Evolutionary conservation across 2,888 invertebrate species (phyloP).

Genomic region (Amorpha juglandis): DNA sequence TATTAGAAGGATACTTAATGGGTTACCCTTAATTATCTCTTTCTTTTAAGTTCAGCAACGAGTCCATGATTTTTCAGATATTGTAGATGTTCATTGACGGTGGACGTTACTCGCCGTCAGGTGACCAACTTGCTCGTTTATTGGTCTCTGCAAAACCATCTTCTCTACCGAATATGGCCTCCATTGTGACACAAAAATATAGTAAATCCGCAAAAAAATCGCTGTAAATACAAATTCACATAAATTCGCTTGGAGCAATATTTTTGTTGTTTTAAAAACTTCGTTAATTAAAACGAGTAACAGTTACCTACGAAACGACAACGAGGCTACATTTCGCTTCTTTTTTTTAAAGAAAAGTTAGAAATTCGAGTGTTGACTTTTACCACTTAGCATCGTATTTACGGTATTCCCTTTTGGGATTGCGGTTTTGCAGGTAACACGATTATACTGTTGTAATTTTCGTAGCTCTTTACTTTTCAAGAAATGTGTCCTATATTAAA

Average conservation of each 20-base stretch:
- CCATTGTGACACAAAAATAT: background rate
- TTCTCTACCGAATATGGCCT: too few relatives aligned
- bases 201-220: background rate
- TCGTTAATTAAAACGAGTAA: slow-evolving; percentile 68
- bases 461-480: background rate
- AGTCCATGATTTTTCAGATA: too few relatives aligned
- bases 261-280: slow-evolving; percentile 59
- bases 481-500: slow-evolving; percentile 1
- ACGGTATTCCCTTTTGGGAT: slow-evolving; percentile 48
- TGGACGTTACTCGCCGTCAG: too few relatives aligned
- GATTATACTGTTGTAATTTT: slow-evolving; percentile 31
- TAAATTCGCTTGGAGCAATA: slow-evolving; percentile 42
- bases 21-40: background rate
- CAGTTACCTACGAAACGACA: slow-evolving; percentile 54
- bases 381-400: slow-evolving; percentile 35
- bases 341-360: slow-evolving; percentile 42
- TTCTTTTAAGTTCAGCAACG: too few relatives aligned
- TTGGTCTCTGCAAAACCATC: too few relatives aligned
- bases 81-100: too few relatives aligned
- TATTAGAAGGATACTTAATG: too few relatives aligned
- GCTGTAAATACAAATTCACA: slow-evolving; percentile 34
- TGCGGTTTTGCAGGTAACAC: slow-evolving; percentile 43
- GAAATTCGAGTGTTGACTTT: slow-evolving; percentile 39
- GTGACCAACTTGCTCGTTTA: too few relatives aligned
- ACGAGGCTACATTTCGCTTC: slow-evolving; percentile 38